Evolutionary conservation across 2,797 vertebrate species (phyloP).

Genomic region (Rachycentron canadum): DNA sequence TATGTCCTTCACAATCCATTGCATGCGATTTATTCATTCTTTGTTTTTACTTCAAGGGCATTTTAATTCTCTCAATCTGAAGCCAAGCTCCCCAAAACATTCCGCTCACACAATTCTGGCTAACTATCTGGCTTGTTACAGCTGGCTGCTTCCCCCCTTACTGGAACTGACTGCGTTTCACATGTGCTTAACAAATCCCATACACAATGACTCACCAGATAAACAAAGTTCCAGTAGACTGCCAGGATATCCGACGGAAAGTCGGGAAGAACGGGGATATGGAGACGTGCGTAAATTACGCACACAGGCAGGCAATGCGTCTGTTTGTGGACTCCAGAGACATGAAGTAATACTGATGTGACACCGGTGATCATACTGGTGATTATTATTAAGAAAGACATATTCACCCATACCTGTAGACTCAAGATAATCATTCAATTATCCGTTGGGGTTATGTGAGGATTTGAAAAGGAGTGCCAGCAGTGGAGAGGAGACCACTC

Average conservation of each 20-base stretch:
- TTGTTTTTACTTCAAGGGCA: not conserved
- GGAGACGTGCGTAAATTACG: conserved; percentile 71
- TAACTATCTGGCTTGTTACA: conserved; percentile 52
- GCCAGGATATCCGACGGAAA: conserved; percentile 81
- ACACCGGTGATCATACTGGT: conserved; percentile 12
- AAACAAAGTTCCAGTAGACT: conserved; percentile 73
- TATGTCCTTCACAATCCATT: not conserved
- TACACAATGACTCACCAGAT: conserved; percentile 81
- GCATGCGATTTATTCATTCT: not conserved
- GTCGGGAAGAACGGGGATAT: conserved; percentile 72
- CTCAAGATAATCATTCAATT: not conserved
- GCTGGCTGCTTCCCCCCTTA: conserved; percentile 75
- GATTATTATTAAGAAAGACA: not conserved
- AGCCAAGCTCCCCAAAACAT: conserved; percentile 26
- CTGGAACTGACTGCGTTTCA: conserved; percentile 80
- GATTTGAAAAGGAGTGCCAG: not conserved
- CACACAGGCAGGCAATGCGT: conserved; percentile 29
- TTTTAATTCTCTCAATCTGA: conserved; percentile 6
- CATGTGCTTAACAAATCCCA: conserved; percentile 79
- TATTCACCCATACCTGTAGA: not conserved
- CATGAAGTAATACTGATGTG: conserved; percentile 15
- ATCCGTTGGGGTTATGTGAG: too few relatives aligned
- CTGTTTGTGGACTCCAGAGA: conserved; percentile 30
- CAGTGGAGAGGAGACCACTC: not conserved
- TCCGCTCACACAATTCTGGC: conserved; percentile 40